A percentile compares a stretch with the other conserved stretches of the same genome.
Evolutionary conservation across 2,797 vertebrate genomes (phyloP).

Genomic region (Champsocephalus gunnari): DNA sequence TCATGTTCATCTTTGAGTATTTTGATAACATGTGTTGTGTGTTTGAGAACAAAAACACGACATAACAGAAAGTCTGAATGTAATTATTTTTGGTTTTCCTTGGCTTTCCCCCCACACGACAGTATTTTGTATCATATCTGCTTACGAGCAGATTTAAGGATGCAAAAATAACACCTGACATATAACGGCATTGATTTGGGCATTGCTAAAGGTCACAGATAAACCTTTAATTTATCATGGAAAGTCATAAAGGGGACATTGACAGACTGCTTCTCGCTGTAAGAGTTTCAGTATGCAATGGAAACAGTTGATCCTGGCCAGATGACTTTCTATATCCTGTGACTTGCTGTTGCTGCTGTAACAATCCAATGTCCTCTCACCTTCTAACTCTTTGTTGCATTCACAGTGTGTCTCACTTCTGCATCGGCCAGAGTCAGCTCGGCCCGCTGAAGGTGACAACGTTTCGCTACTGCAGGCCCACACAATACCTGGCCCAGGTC

Average conservation of each 20-base stretch:
- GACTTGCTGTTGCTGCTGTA: too few relatives aligned
- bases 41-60: too few relatives aligned
- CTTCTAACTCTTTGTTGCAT: not conserved
- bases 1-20: not conserved
- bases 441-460: conserved; percentile 78
- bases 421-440: conserved; percentile 83
- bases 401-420: conserved; percentile 86
- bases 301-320: not conserved
- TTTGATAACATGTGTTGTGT: too few relatives aligned
- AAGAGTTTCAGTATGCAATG: not conserved
- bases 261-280: not conserved
- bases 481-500: conserved; percentile 76
- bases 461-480: conserved; percentile 84
- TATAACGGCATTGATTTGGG: too few relatives aligned
- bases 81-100: too few relatives aligned
- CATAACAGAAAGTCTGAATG: too few relatives aligned
- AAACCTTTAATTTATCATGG: not conserved
- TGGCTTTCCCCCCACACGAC: too few relatives aligned
- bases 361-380: not conserved
- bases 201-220: not conserved
- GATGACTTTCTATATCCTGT: too few relatives aligned
- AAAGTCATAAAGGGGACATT: not conserved
- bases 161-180: too few relatives aligned
- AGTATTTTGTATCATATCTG: too few relatives aligned
- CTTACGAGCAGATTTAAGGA: too few relatives aligned